A percentile compares a stretch with the other conserved stretches of the same genome.
These are phyloP conservation scores for Philopedon plagiatum DNA, from an alignment of 2,888 invertebrate species.

Conservation along the genomic window DNA sequence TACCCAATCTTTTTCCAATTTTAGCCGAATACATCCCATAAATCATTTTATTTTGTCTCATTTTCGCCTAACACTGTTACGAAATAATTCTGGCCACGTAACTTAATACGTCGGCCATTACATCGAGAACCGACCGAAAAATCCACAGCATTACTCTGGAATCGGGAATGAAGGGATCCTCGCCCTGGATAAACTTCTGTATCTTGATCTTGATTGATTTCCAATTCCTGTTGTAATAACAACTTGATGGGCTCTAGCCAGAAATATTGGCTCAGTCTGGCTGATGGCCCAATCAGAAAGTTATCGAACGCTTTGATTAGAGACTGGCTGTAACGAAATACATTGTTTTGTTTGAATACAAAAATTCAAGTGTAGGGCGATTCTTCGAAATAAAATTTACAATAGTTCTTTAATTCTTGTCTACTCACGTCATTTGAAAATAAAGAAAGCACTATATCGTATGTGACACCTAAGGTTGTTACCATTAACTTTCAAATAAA, in stretches of 20 bases:
- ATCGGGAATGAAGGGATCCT: constrained; percentile 52
- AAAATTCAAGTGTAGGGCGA: neutral
- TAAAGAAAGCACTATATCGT: too few relatives aligned
- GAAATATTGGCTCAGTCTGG: constrained; percentile 64
- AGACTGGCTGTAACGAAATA: neutral
- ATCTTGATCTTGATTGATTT: constrained; percentile 65
- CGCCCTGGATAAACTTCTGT: constrained; percentile 54
- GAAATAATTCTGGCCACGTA: constrained; percentile 53
- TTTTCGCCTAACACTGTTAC: constrained; percentile 50
- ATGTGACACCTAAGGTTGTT: too few relatives aligned
- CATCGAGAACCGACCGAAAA: constrained; percentile 52
- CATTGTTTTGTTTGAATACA: neutral
- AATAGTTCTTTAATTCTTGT: too few relatives aligned
- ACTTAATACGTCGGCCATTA: constrained; percentile 54
- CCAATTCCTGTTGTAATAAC: constrained; percentile 64
- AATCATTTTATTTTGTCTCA: constrained; percentile 47
- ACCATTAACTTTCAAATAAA: too few relatives aligned
- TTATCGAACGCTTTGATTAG: constrained; percentile 58
- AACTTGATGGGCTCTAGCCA: constrained; percentile 56
- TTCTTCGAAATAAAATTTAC: too few relatives aligned
- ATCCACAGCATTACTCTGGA: constrained; percentile 52
- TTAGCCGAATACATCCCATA: constrained; percentile 39
- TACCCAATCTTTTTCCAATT: constrained; percentile 50
- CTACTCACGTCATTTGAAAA: too few relatives aligned
- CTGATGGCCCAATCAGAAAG: constrained; percentile 63